Conservation (phyloP, 37 sponge, comb jelly and placozoan genomes). For the Geodia barretti region DNA sequence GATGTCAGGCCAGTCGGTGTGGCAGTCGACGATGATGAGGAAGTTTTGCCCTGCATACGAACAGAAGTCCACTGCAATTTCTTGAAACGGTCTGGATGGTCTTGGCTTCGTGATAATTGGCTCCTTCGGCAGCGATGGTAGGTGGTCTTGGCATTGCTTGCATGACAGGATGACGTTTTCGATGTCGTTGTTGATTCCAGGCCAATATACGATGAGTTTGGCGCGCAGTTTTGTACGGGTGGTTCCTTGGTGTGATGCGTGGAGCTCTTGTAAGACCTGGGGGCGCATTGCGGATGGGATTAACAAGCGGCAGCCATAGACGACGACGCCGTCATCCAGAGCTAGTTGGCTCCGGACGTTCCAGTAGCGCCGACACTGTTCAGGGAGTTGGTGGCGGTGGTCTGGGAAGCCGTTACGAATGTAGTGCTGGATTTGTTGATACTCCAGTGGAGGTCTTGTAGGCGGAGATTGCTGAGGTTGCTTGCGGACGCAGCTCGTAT, state of each 20-base stretch:
- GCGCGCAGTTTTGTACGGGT: constrained; percentile 10
- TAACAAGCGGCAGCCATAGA: constrained; percentile 1
- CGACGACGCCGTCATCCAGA: constrained; percentile 12
- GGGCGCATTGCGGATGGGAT: constrained; percentile 4
- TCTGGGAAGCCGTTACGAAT: constrained; percentile 19
- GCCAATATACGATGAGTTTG: not conserved
- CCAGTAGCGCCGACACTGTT: constrained; percentile 12
- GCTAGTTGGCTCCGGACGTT: constrained; percentile 8
- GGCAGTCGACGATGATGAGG: constrained; percentile 34
- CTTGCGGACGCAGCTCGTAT: not conserved
- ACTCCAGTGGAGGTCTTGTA: constrained; percentile 6
- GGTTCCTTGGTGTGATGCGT: constrained; percentile 14
- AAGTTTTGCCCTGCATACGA: constrained; percentile 15
- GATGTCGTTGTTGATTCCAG: constrained; percentile 14
- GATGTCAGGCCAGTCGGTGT: constrained; percentile 40
- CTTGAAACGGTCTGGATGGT: constrained; percentile 27
- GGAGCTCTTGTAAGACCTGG: constrained; percentile 9
- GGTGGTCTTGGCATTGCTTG: constrained; percentile 24
- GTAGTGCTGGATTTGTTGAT: constrained; percentile 11
- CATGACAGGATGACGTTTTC: constrained; percentile 13
- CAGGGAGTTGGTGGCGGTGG: constrained; percentile 10
- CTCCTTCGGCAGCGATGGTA: constrained; percentile 15
- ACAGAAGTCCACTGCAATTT: constrained; percentile 31
- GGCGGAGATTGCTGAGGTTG: not conserved
- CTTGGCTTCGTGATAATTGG: constrained; percentile 13